Conservation (phyloP, 2,888 invertebrate species). For the Eupeodes latifasciatus region DNA sequence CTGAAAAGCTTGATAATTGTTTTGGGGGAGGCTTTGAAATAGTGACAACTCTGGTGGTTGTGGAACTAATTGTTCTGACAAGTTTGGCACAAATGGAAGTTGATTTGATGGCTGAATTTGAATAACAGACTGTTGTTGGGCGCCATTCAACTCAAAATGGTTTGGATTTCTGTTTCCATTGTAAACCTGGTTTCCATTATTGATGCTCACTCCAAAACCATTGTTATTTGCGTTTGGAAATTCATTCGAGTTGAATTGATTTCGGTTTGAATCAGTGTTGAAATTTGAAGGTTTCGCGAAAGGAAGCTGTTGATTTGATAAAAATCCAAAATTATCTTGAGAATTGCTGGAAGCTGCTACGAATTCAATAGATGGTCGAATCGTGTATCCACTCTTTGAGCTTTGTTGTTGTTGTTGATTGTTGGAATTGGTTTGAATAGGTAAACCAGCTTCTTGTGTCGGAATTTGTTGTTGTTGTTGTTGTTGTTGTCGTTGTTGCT, state of each 20-base stretch:
- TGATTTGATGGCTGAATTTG: constrained; percentile 82
- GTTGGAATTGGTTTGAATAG: constrained; percentile 48
- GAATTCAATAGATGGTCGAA: constrained; percentile 84
- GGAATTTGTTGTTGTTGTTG: constrained; percentile 79
- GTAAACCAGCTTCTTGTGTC: constrained; percentile 76
- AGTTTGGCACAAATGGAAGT: constrained; percentile 80
- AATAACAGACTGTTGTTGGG: constrained; percentile 74
- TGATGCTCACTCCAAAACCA: constrained; percentile 13
- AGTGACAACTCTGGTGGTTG: constrained; percentile 79
- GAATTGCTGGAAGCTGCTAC: constrained; percentile 81
- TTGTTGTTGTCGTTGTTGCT: constrained; percentile 78
- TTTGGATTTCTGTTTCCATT: constrained; percentile 79
- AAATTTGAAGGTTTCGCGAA: constrained; percentile 86
- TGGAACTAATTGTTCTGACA: constrained; percentile 74
- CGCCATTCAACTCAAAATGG: constrained; percentile 57
- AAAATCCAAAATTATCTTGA: constrained; percentile 71
- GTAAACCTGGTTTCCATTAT: constrained; percentile 42
- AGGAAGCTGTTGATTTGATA: constrained; percentile 85
- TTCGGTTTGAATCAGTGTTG: constrained; percentile 73
- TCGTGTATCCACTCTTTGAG: constrained; percentile 79
- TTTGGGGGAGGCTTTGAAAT: constrained; percentile 80
- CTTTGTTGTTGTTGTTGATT: constrained; percentile 64
- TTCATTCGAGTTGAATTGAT: constrained; percentile 60
- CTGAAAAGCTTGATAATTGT: constrained; percentile 80
- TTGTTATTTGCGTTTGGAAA: constrained; percentile 35